Conservation (phyloP, 2,797 vertebrate species). For the Rhinatrema bivittatum region DNA sequence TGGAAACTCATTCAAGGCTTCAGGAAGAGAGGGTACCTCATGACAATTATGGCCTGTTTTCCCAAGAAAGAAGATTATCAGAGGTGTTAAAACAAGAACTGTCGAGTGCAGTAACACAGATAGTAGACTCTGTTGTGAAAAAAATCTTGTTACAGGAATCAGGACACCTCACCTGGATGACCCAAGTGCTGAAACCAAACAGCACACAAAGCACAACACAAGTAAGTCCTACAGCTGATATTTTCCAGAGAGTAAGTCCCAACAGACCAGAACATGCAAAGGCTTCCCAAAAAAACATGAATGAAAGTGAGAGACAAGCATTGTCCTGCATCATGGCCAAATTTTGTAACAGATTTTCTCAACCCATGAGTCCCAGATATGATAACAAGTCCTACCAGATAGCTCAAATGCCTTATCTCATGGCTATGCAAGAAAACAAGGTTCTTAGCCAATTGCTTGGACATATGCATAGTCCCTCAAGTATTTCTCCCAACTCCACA, state of each 20-base stretch:
- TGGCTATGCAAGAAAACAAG: constrained; percentile 65
- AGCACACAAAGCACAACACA: constrained; percentile 8
- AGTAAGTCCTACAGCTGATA: constrained; percentile 3
- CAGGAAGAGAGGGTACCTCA: constrained; percentile 37
- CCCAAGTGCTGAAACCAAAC: constrained; percentile 31
- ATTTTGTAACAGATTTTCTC: constrained; percentile 40
- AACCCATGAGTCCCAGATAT: constrained; percentile 39
- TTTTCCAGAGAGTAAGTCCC: no score
- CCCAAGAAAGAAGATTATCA: constrained; percentile 54
- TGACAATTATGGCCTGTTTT: constrained; percentile 18
- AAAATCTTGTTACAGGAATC: constrained; percentile 49
- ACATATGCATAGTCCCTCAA: constrained; percentile 42
- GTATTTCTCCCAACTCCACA: constrained; percentile 44
- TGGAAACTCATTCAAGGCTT: neutral
- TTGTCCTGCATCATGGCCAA: constrained; percentile 59
- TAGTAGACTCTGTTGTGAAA: constrained; percentile 76
- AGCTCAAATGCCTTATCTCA: constrained; percentile 54
- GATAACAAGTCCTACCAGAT: constrained; percentile 59
- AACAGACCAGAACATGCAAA: neutral
- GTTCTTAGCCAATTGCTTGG: constrained; percentile 74
- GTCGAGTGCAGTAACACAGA: constrained; percentile 61
- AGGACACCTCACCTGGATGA: constrained; percentile 43
- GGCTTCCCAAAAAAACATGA: no score
- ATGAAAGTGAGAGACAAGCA: constrained; percentile 55
- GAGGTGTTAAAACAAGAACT: constrained; percentile 77